phyloP scores from a whole-genome alignment of 2,797 vertebrate species.

The Hoplostethus atlanticus region DNA sequence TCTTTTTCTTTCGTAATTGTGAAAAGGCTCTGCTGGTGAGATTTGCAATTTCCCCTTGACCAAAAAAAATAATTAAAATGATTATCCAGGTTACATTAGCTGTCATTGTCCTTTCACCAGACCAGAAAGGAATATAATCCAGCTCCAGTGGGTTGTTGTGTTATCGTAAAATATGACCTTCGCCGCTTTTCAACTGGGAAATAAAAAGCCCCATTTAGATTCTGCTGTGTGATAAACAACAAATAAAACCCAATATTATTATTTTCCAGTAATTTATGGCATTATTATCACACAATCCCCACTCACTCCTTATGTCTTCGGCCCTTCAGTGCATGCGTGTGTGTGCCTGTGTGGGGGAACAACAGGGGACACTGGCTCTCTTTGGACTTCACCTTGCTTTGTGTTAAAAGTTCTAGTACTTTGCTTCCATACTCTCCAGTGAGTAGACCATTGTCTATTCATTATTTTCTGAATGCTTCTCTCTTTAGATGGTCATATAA shows the following conservation, averaged over 20 bases:
- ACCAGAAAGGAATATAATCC: background rate
- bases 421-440: constrained; percentile 3
- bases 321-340: too few species aligned
- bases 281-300: constrained; percentile 23
- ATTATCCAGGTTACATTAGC: constrained; percentile 17
- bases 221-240: constrained; percentile 49
- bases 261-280: constrained; percentile 46
- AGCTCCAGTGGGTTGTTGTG: constrained; percentile 15
- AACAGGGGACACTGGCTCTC: too few species aligned
- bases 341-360: too few species aligned
- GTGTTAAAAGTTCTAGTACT: background rate
- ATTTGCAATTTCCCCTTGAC: background rate
- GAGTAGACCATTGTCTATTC: background rate
- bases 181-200: constrained; percentile 14
- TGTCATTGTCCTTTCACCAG: background rate
- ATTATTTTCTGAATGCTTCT: constrained; percentile 15
- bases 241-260: constrained; percentile 43
- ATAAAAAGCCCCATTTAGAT: constrained; percentile 53
- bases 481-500: constrained; percentile 6
- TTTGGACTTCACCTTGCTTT: too few species aligned
- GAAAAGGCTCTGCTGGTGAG: background rate
- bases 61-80: too few species aligned
- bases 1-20: background rate
- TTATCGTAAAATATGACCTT: constrained; percentile 41
- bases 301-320: too few species aligned